Evolutionary conservation across 2,888 invertebrate genomes (phyloP), one percentile per base, ranked within the genome.

Genomic region (Physocephala rufipes): DNA sequence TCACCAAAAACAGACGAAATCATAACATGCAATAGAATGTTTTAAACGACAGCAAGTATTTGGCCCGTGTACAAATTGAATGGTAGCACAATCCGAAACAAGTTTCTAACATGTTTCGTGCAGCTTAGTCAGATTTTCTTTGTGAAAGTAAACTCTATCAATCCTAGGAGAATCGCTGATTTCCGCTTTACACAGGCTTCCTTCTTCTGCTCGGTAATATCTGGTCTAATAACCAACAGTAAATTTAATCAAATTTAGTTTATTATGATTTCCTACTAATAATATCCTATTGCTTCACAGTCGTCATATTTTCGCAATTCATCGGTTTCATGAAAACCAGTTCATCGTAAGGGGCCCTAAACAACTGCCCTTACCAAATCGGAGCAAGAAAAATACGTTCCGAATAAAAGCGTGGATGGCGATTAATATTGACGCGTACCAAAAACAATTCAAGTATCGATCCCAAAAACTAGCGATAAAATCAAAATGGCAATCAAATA

Each of bases 301-400:
- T 85, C 16, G 82, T 77, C 9, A 87, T 85, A 63, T 87, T 86
- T 26, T 80, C 83, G 66, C 86, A 87, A 77, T 83, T 83, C 71
- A 86, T 74, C 4, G 87, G 87, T 74, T 84, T 84, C 58, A 86
- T 85, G 67, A 84, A 84, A 49, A 86, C 85, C 0, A 86, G 87
- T 4, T 87, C 85, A 74, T 87, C 87, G 72, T 87, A 87, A 2
- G 86, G 78, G 5, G 86, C 85, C 0, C 86, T 85, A 67, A 86
- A 83, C 16, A n/a, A 86, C 85, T 26, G 87, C 84, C 68, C 86
- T 84, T 5, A 85, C 83, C 73, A 87, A 62, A 59, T 82, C 2
- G 86, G 82, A 0, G 80, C 81, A 2, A 87, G 77, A 66, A 87
- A 83, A 70, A 87, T 75, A 15, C 84, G 79, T 64, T 87, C 86